Evolutionary conservation across 2,797 vertebrate genomes (phyloP).

Genomic region (Etheostoma nigrum): DNA sequence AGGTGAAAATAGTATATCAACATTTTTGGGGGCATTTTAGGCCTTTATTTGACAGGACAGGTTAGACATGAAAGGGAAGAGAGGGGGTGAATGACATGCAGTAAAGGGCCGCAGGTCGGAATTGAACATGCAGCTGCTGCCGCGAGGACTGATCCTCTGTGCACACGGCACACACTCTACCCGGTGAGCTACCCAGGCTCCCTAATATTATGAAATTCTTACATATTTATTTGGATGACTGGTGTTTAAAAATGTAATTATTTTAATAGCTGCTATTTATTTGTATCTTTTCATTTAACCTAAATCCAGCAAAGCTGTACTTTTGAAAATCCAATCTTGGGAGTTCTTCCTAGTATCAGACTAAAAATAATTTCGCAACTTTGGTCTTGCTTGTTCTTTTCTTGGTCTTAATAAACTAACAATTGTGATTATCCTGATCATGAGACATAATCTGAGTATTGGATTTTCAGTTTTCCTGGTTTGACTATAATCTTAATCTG

Average conservation of each 20-base stretch:
- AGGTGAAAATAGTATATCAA: neutral
- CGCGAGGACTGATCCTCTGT: no score
- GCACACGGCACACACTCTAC: no score
- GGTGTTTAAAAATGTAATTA: neutral
- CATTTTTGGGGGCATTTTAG: no score
- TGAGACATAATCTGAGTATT: neutral
- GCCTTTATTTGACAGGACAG: no score
- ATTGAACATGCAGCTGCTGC: no score
- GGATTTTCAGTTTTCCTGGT: neutral
- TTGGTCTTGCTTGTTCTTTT: neutral
- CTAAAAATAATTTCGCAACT: neutral
- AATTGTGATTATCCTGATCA: neutral
- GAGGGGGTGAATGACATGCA: no score
- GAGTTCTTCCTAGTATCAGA: neutral
- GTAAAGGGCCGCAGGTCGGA: no score
- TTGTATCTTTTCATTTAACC: neutral
- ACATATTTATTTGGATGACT: neutral
- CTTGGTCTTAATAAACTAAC: neutral
- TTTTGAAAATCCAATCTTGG: neutral
- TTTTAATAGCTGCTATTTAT: slow-evolving; percentile 6
- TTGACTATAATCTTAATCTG: neutral
- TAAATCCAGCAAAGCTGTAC: neutral
- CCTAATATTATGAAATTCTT: neutral
- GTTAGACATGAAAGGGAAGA: no score
- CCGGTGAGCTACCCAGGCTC: no score